These are phyloP conservation scores for Cryptoprocta ferox DNA, from an alignment of 2,797 vertebrate species.

Conservation along the genomic window DNA sequence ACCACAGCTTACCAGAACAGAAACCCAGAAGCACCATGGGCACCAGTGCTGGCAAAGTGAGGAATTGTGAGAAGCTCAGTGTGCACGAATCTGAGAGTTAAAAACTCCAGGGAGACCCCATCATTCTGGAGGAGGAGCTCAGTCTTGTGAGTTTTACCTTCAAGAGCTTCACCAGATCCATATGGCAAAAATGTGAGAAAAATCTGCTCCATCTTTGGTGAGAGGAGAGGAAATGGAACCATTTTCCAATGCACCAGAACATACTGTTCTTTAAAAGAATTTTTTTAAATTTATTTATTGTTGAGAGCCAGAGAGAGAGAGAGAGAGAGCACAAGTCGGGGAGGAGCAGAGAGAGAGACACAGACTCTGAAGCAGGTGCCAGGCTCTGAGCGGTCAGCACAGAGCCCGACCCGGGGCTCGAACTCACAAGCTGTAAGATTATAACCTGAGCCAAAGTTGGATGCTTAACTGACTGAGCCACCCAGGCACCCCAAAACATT, in stretches of 20 bases:
- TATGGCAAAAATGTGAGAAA: not conserved
- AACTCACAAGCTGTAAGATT: not conserved
- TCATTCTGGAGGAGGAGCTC: fast-evolving
- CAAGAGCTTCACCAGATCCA: not conserved
- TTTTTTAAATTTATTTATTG: not conserved
- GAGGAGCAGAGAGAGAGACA: not conserved
- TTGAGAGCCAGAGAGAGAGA: not conserved
- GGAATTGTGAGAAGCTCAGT: not conserved
- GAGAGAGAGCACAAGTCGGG: not conserved
- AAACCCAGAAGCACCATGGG: not conserved
- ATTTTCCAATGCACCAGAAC: not conserved
- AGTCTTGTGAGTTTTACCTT: not conserved
- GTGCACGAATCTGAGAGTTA: not conserved
- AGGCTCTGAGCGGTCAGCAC: not conserved
- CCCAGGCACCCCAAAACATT: not conserved
- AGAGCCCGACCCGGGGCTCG: not conserved
- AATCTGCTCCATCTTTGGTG: too few species aligned
- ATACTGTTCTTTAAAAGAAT: not conserved
- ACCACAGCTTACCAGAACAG: not conserved
- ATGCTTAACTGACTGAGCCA: not conserved
- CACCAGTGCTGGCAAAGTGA: not conserved
- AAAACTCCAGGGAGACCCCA: not conserved
- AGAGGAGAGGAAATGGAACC: not conserved
- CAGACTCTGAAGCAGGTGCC: not conserved
- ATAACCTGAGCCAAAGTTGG: not conserved